These are phyloP conservation scores for Cetonia aurata DNA, from an alignment of 2,888 invertebrate species.

Conservation along the genomic window DNA sequence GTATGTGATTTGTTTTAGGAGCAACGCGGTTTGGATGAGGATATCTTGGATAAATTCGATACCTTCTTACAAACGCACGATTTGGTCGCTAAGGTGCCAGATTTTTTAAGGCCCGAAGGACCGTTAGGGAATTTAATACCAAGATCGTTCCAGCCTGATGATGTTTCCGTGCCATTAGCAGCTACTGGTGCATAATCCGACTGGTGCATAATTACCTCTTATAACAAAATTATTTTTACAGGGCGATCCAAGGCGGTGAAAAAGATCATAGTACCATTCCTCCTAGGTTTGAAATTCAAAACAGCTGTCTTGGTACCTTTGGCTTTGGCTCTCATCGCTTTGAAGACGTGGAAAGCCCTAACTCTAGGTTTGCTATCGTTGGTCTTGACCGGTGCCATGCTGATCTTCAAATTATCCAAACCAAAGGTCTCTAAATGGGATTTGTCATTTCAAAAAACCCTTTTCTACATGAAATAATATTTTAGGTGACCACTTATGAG, in stretches of 20 bases:
- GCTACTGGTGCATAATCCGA: slow-evolving; percentile 66
- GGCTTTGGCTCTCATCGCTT: slow-evolving; percentile 84
- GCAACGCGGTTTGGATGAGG: slow-evolving; percentile 70
- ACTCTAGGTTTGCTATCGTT: slow-evolving; percentile 87
- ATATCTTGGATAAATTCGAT: slow-evolving; percentile 80
- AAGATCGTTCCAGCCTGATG: slow-evolving; percentile 76
- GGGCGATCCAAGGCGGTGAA: slow-evolving; percentile 81
- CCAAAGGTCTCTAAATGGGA: slow-evolving; percentile 73
- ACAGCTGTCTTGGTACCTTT: slow-evolving; percentile 86
- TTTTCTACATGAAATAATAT: slow-evolving; percentile 25
- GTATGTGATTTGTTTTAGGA: slow-evolving; percentile 58
- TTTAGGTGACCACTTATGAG: slow-evolving; percentile 82
- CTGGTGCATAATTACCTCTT: neutral
- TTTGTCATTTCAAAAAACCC: slow-evolving; percentile 18
- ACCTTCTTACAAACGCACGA: slow-evolving; percentile 81
- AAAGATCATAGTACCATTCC: slow-evolving; percentile 87
- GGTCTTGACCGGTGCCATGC: slow-evolving; percentile 86
- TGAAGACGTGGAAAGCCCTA: slow-evolving; percentile 91
- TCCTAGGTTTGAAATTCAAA: slow-evolving; percentile 88
- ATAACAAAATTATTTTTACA: slow-evolving; percentile 63
- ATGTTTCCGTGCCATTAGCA: slow-evolving; percentile 77
- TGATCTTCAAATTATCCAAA: slow-evolving; percentile 89
- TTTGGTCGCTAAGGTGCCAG: slow-evolving; percentile 81
- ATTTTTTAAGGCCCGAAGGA: slow-evolving; percentile 71
- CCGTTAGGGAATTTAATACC: slow-evolving; percentile 74